Evolutionary conservation across 2,113 vertebrate species (phyloP).

Genomic region (Rhagologus leucostigma): DNA sequence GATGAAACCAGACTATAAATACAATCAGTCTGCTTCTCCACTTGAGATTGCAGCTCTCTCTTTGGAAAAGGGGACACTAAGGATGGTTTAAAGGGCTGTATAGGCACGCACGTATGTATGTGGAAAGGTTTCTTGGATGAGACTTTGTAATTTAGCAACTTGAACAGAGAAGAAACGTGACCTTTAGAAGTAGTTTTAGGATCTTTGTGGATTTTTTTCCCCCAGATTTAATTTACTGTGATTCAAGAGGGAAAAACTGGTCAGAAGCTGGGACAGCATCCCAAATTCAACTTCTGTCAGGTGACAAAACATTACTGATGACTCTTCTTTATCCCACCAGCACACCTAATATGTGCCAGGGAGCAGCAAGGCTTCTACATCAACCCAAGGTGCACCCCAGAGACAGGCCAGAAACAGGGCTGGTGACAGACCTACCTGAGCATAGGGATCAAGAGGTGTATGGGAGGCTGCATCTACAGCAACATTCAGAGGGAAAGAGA

Average conservation of each 20-base stretch:
- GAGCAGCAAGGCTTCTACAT: background rate
- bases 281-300: background rate
- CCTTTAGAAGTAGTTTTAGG: background rate
- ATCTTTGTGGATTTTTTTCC: background rate
- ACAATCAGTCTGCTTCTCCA: background rate
- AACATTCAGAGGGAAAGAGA: accelerated
- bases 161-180: background rate
- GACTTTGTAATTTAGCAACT: background rate
- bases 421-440: background rate
- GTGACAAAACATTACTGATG: background rate
- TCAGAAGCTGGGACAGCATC: background rate
- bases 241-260: background rate
- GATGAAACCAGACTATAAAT: background rate
- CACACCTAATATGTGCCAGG: background rate
- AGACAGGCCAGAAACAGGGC: background rate
- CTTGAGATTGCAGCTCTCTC: background rate
- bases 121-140: background rate
- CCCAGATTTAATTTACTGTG: background rate
- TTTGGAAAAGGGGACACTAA: background rate
- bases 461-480: accelerated
- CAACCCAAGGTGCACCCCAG: background rate
- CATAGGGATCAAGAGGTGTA: accelerated
- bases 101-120: accelerated
- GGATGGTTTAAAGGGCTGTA: background rate
- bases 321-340: background rate